Percentiles rank a stretch among this genome's conserved stretches.
Evolutionary conservation across 2,888 invertebrate genomes (phyloP).

Genomic region (Diaprepes abbreviatus): DNA sequence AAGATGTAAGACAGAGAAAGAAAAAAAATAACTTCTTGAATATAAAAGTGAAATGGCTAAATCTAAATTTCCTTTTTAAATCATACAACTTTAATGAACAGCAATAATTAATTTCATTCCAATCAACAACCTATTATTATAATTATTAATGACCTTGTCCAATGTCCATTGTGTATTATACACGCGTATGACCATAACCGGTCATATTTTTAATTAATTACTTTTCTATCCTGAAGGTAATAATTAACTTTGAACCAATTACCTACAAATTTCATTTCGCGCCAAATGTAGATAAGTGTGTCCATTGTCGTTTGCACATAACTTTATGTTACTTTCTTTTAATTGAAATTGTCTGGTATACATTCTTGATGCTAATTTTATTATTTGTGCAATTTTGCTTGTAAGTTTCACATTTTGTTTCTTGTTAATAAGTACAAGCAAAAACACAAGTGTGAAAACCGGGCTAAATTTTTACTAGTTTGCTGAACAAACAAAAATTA

Average conservation of each 20-base stretch:
- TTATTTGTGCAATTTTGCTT: not conserved
- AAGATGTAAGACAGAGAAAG: no score
- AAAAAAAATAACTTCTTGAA: no score
- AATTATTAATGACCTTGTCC: slow-evolving; percentile 24
- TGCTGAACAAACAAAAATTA: no score
- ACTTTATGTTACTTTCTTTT: slow-evolving; percentile 31
- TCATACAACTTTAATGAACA: not conserved
- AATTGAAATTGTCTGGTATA: slow-evolving; percentile 15
- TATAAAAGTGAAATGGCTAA: no score
- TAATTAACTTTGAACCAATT: slow-evolving; percentile 35
- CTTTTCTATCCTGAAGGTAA: slow-evolving; percentile 15
- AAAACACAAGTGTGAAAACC: no score
- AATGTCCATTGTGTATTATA: slow-evolving; percentile 23
- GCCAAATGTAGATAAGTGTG: slow-evolving; percentile 2
- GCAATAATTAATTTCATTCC: not conserved
- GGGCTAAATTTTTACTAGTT: no score
- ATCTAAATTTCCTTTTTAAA: no score
- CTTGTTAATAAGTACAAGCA: no score
- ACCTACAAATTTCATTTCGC: slow-evolving; percentile 21
- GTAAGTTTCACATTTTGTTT: not conserved
- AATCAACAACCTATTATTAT: not conserved
- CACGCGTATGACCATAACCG: slow-evolving; percentile 6
- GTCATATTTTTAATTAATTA: slow-evolving; percentile 23
- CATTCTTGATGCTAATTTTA: slow-evolving; percentile 5
- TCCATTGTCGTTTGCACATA: slow-evolving; percentile 13